Base-by-base conservation (phyloP, 2,113 vertebrate species). In the Madoqua kirkii region DNA sequence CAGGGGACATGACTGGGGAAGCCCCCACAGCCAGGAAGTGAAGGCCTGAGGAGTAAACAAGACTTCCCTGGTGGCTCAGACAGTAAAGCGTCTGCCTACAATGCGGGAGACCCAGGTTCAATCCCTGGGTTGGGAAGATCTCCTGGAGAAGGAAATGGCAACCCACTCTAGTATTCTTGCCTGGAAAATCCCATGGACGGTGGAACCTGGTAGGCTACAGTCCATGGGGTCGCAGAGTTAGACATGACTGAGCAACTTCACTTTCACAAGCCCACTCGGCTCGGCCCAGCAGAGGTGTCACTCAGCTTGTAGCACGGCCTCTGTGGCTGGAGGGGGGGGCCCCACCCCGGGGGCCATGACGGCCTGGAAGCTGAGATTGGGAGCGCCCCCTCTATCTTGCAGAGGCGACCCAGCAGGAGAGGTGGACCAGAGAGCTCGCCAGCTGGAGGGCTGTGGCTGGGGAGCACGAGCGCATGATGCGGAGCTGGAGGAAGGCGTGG, bases 401-500 rank as follows among this genome's bases (percentile, higher is more conserved):
- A 99, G 99, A 98, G 93, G 98, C 96, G 8, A 97, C 97, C 82
- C 98, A 95, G 54, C 98, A 98, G 78, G 98, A 98, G 85, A 95
- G 95, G 91, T 99, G 99, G 98, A 98, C 98, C 97, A 98, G 98
- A 97, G 99, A 99, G 96, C 98, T 99, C 33, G 97, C 98, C 23
- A 98, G 98, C 57, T 99, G 99, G 99, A 99, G 98, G 97, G 98
- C 97, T 40, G 98, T 99, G 7, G 98, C 99, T 25, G 98, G 95
- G 27, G 99, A 99, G 48, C 99, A 99, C 0, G 98, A 99, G 85
- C 99, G 97, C 76, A 98, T 99, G 98, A 99, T 99, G 98, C 99
- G 99, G 91, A 99, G 96, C 98, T 99, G 99, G 99, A 99, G 95
- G 96, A 99, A 99, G 96, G 98, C 98, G 0, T 99, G 99, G 99